These are phyloP conservation scores for Nymphalis c-album DNA, from an alignment of 2,888 invertebrate species.

Conservation along the genomic window DNA sequence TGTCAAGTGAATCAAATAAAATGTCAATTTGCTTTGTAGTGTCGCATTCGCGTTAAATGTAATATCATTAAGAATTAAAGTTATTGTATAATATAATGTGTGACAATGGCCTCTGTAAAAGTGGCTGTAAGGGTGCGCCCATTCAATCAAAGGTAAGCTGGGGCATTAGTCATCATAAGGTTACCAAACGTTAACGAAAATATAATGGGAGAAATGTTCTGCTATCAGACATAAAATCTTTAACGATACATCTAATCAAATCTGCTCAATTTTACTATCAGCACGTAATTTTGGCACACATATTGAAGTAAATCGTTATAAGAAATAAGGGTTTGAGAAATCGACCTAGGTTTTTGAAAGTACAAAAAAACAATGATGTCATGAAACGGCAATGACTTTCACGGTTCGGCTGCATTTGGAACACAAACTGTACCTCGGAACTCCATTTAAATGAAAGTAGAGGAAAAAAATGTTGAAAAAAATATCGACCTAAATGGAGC, in stretches of 20 bases:
- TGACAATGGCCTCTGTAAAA: slow-evolving; percentile 93
- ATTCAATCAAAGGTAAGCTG: slow-evolving; percentile 90
- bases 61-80: slow-evolving; percentile 58
- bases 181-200: slow-evolving; percentile 23
- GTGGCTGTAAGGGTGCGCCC: slow-evolving; percentile 95
- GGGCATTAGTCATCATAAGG: slow-evolving; percentile 39
- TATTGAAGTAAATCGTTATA: background rate
- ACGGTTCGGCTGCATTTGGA: slow-evolving; percentile 79
- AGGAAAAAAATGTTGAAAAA: slow-evolving; percentile 62
- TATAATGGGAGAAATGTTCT: slow-evolving; percentile 19
- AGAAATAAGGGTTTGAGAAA: slow-evolving; percentile 24
- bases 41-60: slow-evolving; percentile 65
- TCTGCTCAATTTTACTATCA: background rate
- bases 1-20: slow-evolving; percentile 46
- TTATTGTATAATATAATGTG: slow-evolving; percentile 75
- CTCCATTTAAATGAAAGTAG: slow-evolving; percentile 73
- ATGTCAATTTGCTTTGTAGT: slow-evolving; percentile 64
- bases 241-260: slow-evolving; percentile 12
- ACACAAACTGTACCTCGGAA: slow-evolving; percentile 73
- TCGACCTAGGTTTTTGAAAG: slow-evolving; percentile 60
- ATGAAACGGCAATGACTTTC: slow-evolving; percentile 79
- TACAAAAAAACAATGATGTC: slow-evolving; percentile 77
- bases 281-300: slow-evolving; percentile 5
- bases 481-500: slow-evolving; percentile 51
- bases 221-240: slow-evolving; percentile 23